Evolutionary conservation across 2,888 invertebrate species (phyloP).

Genomic region (Athetis lepigone): DNA sequence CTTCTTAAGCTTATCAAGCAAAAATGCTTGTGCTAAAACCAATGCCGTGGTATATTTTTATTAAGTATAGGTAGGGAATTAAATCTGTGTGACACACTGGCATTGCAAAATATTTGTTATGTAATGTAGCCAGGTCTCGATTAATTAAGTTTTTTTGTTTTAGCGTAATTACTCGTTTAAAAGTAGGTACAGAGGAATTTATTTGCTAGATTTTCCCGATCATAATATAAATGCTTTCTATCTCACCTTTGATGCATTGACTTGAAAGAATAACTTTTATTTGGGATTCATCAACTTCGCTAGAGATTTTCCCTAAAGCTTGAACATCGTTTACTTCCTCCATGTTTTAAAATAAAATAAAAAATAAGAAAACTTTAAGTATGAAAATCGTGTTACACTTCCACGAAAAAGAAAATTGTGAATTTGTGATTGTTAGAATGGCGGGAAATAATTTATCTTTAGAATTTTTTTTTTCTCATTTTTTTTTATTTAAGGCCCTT

Average conservation of each 20-base stretch:
- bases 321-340: conserved; percentile 73
- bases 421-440: conserved; percentile 10
- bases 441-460: conserved; percentile 20
- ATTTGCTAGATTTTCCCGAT: neutral
- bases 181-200: neutral
- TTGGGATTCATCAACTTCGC: conserved; percentile 79
- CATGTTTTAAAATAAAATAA: conserved; percentile 65
- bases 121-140: too few species aligned
- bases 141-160: too few species aligned
- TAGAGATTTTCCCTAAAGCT: conserved; percentile 75
- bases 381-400: too few species aligned
- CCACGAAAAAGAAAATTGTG: neutral
- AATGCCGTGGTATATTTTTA: neutral
- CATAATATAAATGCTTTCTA: neutral
- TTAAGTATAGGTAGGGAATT: neutral
- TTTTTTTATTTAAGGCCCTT: neutral
- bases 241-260: conserved; percentile 82
- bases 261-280: conserved; percentile 76
- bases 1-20: conserved; percentile 77
- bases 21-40: conserved; percentile 76
- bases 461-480: neutral
- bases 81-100: neutral
- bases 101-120: neutral
- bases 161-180: too few species aligned
- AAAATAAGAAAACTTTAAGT: neutral